These are phyloP conservation scores for Eupithecia exiguata DNA, from an alignment of 2,888 invertebrate genomes.

Conservation along the genomic window DNA sequence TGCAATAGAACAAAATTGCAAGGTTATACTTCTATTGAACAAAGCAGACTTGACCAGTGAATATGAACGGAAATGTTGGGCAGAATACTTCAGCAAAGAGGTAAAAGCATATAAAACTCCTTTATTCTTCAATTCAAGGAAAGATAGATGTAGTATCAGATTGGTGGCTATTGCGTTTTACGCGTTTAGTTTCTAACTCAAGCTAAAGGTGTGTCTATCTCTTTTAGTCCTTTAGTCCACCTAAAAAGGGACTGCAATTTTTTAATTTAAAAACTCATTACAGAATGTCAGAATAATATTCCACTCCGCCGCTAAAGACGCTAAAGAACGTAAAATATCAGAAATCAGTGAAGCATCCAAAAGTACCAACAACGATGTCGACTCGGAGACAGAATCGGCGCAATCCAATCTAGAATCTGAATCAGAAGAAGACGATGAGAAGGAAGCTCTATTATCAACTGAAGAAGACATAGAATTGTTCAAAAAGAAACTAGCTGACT, in stretches of 20 bases:
- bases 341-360: slow-evolving; percentile 58
- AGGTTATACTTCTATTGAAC: slow-evolving; percentile 94
- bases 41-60: slow-evolving; percentile 96
- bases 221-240: no score
- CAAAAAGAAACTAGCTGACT: slow-evolving; percentile 77
- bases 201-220: no score
- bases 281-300: slow-evolving; percentile 90
- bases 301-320: slow-evolving; percentile 91
- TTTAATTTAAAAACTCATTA: slow-evolving; percentile 41
- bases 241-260: no score
- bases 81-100: slow-evolving; percentile 90
- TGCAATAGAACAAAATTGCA: slow-evolving; percentile 75
- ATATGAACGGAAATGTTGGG: slow-evolving; percentile 92
- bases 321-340: slow-evolving; percentile 73
- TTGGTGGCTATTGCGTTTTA: background rate
- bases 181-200: background rate
- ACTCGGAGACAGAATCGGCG: slow-evolving; percentile 65
- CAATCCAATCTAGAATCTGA: slow-evolving; percentile 51
- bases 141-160: no score
- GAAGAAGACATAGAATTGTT: slow-evolving; percentile 77
- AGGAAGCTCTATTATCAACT: slow-evolving; percentile 59
- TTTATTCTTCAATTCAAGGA: background rate
- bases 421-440: slow-evolving; percentile 61
- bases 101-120: slow-evolving; percentile 49
- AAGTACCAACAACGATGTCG: slow-evolving; percentile 43